Percentiles rank a stretch among this genome's conserved stretches.
Conservation (phyloP, 2,888 invertebrate species). For the Drosophila vallismaia region DNA sequence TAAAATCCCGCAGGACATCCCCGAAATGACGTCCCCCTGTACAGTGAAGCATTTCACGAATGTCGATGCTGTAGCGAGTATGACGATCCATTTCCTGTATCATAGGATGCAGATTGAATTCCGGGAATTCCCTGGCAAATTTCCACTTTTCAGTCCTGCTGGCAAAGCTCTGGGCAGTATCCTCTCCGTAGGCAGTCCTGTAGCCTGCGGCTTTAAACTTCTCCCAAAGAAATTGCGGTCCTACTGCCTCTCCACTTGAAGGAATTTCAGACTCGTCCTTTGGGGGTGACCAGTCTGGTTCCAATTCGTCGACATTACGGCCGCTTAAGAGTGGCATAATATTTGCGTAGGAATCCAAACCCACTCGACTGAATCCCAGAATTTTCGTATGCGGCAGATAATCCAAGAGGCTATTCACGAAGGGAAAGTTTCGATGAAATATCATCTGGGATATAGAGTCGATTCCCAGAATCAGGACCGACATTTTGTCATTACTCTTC, state of each 20-base stretch:
- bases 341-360: conserved; percentile 95
- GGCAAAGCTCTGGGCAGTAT: conserved; percentile 89
- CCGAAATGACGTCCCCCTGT: conserved; percentile 35
- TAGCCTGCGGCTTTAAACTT: conserved; percentile 88
- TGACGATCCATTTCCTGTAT: conserved; percentile 87
- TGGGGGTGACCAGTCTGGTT: conserved; percentile 85
- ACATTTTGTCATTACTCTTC: conserved; percentile 81
- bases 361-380: conserved; percentile 95
- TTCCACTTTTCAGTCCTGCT: conserved; percentile 89
- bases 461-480: conserved; percentile 91
- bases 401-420: conserved; percentile 86
- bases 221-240: conserved; percentile 86
- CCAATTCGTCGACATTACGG: conserved; percentile 86
- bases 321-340: conserved; percentile 91
- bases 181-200: conserved; percentile 91
- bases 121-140: conserved; percentile 90
- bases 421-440: conserved; percentile 91
- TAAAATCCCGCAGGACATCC: conserved; percentile 45
- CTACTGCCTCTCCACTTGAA: neutral
- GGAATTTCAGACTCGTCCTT: conserved; percentile 85
- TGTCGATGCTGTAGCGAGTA: conserved; percentile 67
- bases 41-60: conserved; percentile 36
- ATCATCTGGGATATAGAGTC: conserved; percentile 93
- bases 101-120: conserved; percentile 91
- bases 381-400: conserved; percentile 86